phyloP scores from a whole-genome alignment of 2,113 vertebrate genomes.

The Camelus bactrianus region DNA sequence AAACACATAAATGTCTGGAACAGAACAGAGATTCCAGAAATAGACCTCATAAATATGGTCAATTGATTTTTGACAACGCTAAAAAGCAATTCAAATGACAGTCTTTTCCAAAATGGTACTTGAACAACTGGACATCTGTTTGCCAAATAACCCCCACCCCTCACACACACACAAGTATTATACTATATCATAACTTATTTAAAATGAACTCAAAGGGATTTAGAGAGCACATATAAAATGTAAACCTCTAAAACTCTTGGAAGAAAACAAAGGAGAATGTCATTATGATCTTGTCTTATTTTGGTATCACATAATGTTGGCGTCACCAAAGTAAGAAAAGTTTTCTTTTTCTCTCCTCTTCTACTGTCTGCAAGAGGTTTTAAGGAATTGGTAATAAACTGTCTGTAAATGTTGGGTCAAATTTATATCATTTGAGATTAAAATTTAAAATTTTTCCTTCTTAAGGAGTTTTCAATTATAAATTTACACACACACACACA shows the following conservation, averaged over 20 bases:
- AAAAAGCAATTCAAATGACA: background rate
- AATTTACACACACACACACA: background rate
- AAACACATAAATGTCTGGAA: background rate
- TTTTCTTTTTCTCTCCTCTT: background rate
- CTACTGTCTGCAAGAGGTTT: background rate
- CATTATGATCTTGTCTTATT: background rate
- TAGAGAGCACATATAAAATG: background rate
- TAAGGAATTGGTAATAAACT: background rate
- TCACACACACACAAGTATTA: background rate
- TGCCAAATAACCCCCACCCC: background rate
- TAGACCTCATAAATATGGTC: background rate
- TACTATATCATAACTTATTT: background rate
- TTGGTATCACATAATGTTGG: background rate
- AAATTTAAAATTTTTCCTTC: background rate
- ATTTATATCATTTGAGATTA: background rate
- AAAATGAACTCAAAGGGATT: background rate
- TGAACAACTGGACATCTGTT: background rate
- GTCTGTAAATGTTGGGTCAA: background rate
- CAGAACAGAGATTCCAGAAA: background rate
- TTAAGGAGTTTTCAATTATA: background rate
- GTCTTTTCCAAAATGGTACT: background rate
- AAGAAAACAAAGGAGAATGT: background rate
- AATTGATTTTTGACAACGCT: background rate
- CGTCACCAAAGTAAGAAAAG: background rate
- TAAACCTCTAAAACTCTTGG: background rate